Base-by-base conservation (phyloP, 1,140 invertebrate species). In the Diuraphis noxia region DNA sequence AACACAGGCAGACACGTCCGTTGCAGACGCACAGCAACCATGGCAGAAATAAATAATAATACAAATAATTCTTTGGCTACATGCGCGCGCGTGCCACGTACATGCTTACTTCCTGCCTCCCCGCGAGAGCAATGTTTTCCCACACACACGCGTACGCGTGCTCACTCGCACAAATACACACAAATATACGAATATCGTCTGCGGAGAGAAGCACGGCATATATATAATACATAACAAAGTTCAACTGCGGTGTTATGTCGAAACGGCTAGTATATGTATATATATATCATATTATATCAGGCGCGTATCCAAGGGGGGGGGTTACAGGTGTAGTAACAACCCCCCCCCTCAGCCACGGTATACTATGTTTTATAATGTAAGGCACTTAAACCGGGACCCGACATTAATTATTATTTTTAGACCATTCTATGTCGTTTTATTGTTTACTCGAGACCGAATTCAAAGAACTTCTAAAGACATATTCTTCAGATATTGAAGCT, bases 31-130 rank as follows among this genome's bases (percentile, higher is more conserved):
- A 25, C 85, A 56, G 52, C 86, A 85, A 36, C 36, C 10, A 34
- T 36, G 46, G 84, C 84, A 63, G 49, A 88, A 88, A 88, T 88
- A 88, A 56, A 88, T 88, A 63, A 88, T 88, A 88, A 88, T 88
- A 88, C 49, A 63, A 88, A 88, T 88, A 88, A 88, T 63, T 88
- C 85, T 52, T 87, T 56, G 85, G 46, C 85, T 87, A 87, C 46
- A 87, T 21, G 25, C 85, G 36, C 36, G 86, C 86, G 86, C 86
- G 86, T 63, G 85, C 46, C 46, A 34, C 43, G 86, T 88, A 63
- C 52, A 88, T 30, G 30, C 43, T 85, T 49, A 86, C 84, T 88
- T 88, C 86, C 86, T 63, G 86, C 36, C 52, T 38, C 36, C 36
- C 49, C 49, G 49, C 86, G 25, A 63, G 49, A 88, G 49, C 52